Percentiles rank a stretch among this genome's conserved stretches.
Evolutionary conservation across 2,888 invertebrate species (phyloP).

Genomic region (Drosophila subquinaria): DNA sequence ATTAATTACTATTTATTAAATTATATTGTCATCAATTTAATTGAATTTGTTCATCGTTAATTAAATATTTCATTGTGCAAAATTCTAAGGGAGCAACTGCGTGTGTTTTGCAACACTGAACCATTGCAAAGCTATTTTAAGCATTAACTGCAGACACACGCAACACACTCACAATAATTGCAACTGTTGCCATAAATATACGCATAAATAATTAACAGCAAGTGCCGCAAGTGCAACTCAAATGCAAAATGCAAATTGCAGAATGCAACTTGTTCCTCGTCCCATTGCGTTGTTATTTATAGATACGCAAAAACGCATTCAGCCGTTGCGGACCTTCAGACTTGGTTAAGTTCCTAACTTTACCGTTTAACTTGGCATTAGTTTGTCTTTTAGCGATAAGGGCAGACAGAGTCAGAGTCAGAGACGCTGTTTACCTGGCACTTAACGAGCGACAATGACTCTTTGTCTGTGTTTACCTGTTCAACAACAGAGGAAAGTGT

Average conservation of each 20-base stretch:
- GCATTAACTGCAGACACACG: not conserved
- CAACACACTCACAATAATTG: slow-evolving; percentile 5
- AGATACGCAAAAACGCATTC: slow-evolving; percentile 58
- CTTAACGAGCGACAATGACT: slow-evolving; percentile 65
- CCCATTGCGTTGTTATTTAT: slow-evolving; percentile 43
- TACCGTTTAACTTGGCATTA: slow-evolving; percentile 20
- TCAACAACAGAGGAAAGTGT: slow-evolving; percentile 48
- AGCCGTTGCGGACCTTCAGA: slow-evolving; percentile 13
- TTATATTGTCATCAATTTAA: not conserved
- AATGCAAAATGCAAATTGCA: slow-evolving; percentile 6
- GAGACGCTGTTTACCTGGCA: slow-evolving; percentile 43
- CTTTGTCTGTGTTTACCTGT: slow-evolving; percentile 54
- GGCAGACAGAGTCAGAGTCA: not conserved
- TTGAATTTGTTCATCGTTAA: not conserved
- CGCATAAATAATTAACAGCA: slow-evolving; percentile 33
- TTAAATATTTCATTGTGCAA: not conserved
- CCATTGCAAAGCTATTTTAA: not conserved
- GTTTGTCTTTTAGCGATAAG: slow-evolving; percentile 42
- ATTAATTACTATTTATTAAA: not conserved
- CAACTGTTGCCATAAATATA: slow-evolving; percentile 38
- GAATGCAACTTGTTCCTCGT: not conserved
- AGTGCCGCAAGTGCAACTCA: slow-evolving; percentile 12
- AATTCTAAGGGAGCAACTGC: not conserved
- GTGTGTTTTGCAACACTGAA: slow-evolving; percentile 5
- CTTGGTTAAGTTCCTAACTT: slow-evolving; percentile 19